Evolutionary conservation across 2,888 invertebrate genomes (phyloP), one percentile per base, ranked within the genome.

Genomic region (Alcis repandata): DNA sequence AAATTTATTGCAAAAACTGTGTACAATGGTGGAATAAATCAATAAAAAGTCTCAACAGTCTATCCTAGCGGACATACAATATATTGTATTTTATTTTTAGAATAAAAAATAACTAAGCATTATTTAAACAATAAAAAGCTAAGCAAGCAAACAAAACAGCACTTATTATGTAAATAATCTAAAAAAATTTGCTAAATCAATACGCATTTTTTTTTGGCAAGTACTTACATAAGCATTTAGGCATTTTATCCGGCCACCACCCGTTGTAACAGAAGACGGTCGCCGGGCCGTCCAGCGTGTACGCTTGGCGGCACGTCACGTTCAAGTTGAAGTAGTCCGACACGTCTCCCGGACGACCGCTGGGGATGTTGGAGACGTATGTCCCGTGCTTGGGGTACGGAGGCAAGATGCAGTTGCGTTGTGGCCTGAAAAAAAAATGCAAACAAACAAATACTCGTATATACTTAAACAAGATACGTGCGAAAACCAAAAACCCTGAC

Each of bases 371-470:
- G 0, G 72, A 58, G 0, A 84, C 61, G 67, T 87, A 46, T 7
- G 20, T 67, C 0, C 89, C 89, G 58, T 88, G 82, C 0, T 60
- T 71, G 0, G 86, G 88, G 58, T 79, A 81, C 0, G 78, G 74
- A 0, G 90, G 90, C 0, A 90, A 76, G 0, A 80, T 46, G 62
- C 90, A 90, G 1, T 70, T 72, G 0, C 82, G 83, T 0, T 73
- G 7, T 19, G 41, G 2, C n/a, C 48, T 49, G 48, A 49, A 49
- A 48, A 32, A n/a, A n/a, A n/a, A n/a, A n/a, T n/a, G n/a, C n/a
- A n/a, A n/a, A n/a, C n/a, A n/a, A n/a, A n/a, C n/a, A n/a, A n/a
- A n/a, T n/a, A n/a, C n/a, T n/a, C n/a, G n/a, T n/a, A n/a, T n/a
- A n/a, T n/a, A n/a, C n/a, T n/a, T n/a, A n/a, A n/a, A n/a, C n/a